Base-by-base conservation (phyloP, 2,888 invertebrate genomes). In the Aspidiotus destructor region DNA sequence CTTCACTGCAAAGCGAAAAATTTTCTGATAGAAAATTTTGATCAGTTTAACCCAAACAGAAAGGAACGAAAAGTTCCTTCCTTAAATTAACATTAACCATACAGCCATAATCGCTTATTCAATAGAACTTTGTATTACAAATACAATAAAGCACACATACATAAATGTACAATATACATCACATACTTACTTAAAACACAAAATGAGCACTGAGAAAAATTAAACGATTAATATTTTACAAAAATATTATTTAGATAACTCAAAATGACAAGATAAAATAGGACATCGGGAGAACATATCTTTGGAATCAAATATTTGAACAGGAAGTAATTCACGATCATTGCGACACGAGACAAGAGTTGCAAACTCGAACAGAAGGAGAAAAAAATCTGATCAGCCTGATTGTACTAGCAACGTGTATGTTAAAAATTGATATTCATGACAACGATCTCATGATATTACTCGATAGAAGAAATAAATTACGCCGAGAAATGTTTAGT, bases 181-280 rank as follows among this genome's bases (percentile, higher is more conserved):
- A 40, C 15, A 61, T 48, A 61, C 41, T 44, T 44, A 52, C 5
- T n/a, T 52, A 52, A 61, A 62, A 62, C 28, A 62, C 62, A 62
- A 28, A 28, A 28, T 62, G 62, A 52, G 62, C 62, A 62, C 52
- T 40, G 7, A 28, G 28, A 5, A 28, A 5, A 28, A 28, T 28
- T 28, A 28, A 28, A 28, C 28, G 28, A 28, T 3, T 28, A 28
- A 28, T 28, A 28, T 28, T 28, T 28, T 28, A 28, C 28, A 28
- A 28, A n/a, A 28, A 28, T 28, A 28, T 28, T 28, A 28, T 28
- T 28, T 28, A 28, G 28, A 28, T 28, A 28, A 28, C 28, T 28
- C 2, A 28, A 28, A 28, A 28, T 28, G 28, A 28, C 28, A 28
- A 28, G 28, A 28, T 28, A 28, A 28, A 28, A 28, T 28, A 28